These are phyloP conservation scores for Lamellibrachia columna DNA, from an alignment of 2,888 invertebrate genomes.

Conservation along the genomic window DNA sequence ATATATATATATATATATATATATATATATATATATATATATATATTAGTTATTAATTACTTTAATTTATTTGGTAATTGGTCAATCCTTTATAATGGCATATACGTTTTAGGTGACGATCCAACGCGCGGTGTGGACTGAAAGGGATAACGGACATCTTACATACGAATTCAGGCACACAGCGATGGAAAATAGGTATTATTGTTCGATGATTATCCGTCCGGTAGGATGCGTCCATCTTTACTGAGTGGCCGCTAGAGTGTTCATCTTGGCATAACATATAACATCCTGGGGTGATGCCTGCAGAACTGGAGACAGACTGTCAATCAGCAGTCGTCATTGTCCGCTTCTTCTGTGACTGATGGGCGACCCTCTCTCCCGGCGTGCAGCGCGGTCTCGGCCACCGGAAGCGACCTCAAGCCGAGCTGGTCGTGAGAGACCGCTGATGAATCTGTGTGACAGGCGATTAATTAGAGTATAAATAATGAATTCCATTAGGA, in stretches of 20 bases:
- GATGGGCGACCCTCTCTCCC: neutral
- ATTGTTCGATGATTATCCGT: neutral
- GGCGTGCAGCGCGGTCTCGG: neutral
- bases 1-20: too few relatives aligned
- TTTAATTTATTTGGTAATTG: neutral
- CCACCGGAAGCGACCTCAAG: neutral
- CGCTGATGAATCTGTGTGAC: neutral
- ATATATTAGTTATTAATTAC: too few relatives aligned
- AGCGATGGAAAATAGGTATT: neutral
- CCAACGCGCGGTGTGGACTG: neutral
- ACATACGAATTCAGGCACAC: neutral
- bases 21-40: too few relatives aligned
- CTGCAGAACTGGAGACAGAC: neutral
- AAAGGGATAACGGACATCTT: neutral
- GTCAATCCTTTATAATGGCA: neutral
- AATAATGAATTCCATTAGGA: neutral
- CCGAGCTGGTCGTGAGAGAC: neutral
- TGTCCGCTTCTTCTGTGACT: neutral
- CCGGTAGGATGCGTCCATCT: neutral
- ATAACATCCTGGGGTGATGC: neutral
- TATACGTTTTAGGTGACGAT: neutral
- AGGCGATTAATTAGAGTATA: neutral
- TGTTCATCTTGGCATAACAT: neutral
- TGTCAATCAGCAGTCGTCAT: too few relatives aligned
- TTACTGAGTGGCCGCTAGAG: neutral